Base-by-base conservation (phyloP, 2,113 vertebrate species). In the Osmerus mordax region DNA sequence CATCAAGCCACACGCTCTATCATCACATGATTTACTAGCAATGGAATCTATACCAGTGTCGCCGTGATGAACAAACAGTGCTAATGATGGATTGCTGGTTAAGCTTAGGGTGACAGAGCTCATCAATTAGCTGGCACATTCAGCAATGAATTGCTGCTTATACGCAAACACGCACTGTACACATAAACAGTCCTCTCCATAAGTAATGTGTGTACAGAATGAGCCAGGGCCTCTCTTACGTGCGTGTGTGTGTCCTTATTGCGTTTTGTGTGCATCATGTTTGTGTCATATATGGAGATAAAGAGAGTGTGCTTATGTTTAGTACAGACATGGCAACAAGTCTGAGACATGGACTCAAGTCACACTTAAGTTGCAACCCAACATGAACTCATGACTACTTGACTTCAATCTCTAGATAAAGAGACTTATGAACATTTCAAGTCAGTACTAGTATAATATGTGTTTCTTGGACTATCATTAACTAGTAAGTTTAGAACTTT, bases 1-100 rank as follows among this genome's bases (percentile, higher is more conserved):
- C 85, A 87, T 91, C 84, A 84, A 78, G 63, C 73, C 76, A 74
- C 78, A 65, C 78, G 78, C 69, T 75, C 80, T 82, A 77, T 51
- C 36, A 70, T 76, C 14, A 25, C 56, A 65, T 52, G 73, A 85
- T 77, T 82, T 67, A 73, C 76, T 41, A 52, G 63, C 71, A 25
- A 15, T 23, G 60, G 21, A 28, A 29, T 13, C 25, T 76, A 79
- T 77, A 73, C 65, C 72, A 76, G 66, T 52, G 54, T 79, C 69
- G 47, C 67, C 47, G 73, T 87, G 84, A 89, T 88, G 84, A 88
- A 92, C 89, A 81, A 84, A 88, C 84, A 32, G 12, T 58, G 28
- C 64, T 75, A 64, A 84, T 90, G 89, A 92, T 86, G 83, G 86
- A 92, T 91, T 72, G 81, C 75, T 77, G 74, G 83, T 86, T 76